Conservation (phyloP, 2,113 vertebrate species). For the Callocephalon fimbriatum region DNA sequence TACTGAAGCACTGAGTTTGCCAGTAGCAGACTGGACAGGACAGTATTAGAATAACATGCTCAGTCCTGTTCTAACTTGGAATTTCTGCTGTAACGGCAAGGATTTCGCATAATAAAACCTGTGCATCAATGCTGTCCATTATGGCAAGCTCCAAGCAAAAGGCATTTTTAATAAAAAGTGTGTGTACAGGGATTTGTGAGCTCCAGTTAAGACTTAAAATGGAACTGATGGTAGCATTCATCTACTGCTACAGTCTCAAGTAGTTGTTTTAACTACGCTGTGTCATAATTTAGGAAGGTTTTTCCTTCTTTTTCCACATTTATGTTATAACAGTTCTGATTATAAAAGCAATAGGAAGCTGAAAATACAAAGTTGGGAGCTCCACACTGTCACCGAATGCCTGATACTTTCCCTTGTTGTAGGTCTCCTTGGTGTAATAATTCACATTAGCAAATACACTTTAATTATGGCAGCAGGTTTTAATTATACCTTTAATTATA, state of each 20-base stretch:
- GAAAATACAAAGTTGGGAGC: background rate
- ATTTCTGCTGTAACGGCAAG: background rate
- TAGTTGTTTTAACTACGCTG: background rate
- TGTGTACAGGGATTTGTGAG: background rate
- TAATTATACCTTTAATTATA: background rate
- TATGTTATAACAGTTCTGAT: background rate
- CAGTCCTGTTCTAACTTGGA: background rate
- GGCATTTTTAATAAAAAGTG: background rate
- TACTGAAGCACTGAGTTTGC: background rate
- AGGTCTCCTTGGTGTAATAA: background rate
- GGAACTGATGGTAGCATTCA: background rate
- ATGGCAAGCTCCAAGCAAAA: background rate
- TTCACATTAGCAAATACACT: background rate
- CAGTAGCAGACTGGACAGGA: background rate
- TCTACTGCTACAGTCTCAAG: background rate
- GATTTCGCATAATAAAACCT: background rate
- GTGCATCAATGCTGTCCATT: background rate
- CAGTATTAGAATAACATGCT: rapidly evolving
- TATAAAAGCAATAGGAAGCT: background rate
- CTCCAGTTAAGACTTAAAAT: background rate
- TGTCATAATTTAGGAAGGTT: background rate
- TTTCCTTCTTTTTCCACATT: background rate
- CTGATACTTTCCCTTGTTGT: background rate
- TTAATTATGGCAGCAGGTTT: background rate
- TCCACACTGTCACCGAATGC: background rate